Conservation (phyloP, 2,797 vertebrate species). For the Amphiprion clarkii region DNA sequence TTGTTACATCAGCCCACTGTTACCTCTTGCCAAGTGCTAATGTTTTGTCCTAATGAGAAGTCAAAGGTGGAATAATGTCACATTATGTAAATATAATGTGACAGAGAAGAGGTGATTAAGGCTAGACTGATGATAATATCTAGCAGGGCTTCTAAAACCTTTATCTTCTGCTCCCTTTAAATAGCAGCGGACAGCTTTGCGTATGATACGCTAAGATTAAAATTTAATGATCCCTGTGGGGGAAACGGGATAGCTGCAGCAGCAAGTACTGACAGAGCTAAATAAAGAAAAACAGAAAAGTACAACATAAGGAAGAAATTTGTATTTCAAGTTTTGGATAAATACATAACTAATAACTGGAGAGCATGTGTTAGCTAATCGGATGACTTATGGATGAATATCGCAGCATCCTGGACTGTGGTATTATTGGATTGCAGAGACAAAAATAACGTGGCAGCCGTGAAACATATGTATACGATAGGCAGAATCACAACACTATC, state of each 20-base stretch:
- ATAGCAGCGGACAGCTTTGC: constrained; percentile 65
- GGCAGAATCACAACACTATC: constrained; percentile 3
- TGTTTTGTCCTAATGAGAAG: constrained; percentile 63
- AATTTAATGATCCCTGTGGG: constrained; percentile 73
- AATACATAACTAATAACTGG: constrained; percentile 7
- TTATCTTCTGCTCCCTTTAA: constrained; percentile 58
- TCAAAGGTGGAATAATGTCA: constrained; percentile 72
- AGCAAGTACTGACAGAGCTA: constrained; percentile 39
- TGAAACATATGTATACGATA: constrained; percentile 11
- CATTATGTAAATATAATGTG: constrained; percentile 76
- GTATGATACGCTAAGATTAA: constrained; percentile 72
- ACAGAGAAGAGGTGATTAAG: constrained; percentile 66
- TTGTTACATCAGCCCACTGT: constrained; percentile 53
- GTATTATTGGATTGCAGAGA: not conserved
- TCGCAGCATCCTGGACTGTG: not conserved
- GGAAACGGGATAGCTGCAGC: constrained; percentile 49
- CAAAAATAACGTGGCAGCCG: not conserved
- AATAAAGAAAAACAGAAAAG: constrained; percentile 45
- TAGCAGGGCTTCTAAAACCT: constrained; percentile 58
- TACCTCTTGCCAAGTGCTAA: constrained; percentile 61
- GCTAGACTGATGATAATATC: constrained; percentile 62
- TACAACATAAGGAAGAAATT: constrained; percentile 32
- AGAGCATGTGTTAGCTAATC: constrained; percentile 12
- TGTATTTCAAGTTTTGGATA: constrained; percentile 24
- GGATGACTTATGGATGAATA: not conserved